These are phyloP conservation scores for Aleiodes testaceus DNA, from an alignment of 2,888 invertebrate species.

Conservation along the genomic window DNA sequence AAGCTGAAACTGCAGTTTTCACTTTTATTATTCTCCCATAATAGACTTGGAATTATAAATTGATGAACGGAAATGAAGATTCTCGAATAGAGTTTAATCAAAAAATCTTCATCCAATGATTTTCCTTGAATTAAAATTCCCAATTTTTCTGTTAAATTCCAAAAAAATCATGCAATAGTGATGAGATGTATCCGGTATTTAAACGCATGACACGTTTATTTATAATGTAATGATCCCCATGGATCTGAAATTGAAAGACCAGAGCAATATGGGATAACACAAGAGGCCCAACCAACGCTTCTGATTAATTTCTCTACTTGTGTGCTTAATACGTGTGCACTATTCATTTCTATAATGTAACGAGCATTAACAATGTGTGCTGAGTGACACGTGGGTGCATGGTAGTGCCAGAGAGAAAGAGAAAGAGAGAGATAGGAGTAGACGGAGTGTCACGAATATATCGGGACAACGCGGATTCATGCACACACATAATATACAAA, in stretches of 20 bases:
- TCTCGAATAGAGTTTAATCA: too few relatives aligned
- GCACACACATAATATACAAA: constrained; percentile 57
- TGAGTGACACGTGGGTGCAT: neutral
- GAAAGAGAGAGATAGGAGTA: neutral
- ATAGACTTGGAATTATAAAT: too few relatives aligned
- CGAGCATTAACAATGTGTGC: neutral
- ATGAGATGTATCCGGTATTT: neutral
- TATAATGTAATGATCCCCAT: constrained; percentile 1
- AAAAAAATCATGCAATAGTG: neutral
- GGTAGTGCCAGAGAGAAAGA: neutral
- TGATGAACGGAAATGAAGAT: too few relatives aligned
- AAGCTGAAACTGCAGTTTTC: constrained; percentile 56
- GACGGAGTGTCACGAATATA: constrained; percentile 11
- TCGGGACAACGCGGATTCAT: constrained; percentile 34
- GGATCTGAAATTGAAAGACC: neutral
- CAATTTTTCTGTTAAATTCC: neutral
- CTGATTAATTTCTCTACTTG: constrained; percentile 4
- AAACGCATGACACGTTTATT: constrained; percentile 9
- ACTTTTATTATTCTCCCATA: constrained; percentile 39
- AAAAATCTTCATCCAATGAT: too few relatives aligned
- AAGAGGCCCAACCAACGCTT: neutral
- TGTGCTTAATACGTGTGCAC: neutral
- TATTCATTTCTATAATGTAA: constrained; percentile 13
- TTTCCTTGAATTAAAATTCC: too few relatives aligned
- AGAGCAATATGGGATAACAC: constrained; percentile 2